phyloP scores from a whole-genome alignment of 2,888 invertebrate genomes.

The Ctenicera cuprea region DNA sequence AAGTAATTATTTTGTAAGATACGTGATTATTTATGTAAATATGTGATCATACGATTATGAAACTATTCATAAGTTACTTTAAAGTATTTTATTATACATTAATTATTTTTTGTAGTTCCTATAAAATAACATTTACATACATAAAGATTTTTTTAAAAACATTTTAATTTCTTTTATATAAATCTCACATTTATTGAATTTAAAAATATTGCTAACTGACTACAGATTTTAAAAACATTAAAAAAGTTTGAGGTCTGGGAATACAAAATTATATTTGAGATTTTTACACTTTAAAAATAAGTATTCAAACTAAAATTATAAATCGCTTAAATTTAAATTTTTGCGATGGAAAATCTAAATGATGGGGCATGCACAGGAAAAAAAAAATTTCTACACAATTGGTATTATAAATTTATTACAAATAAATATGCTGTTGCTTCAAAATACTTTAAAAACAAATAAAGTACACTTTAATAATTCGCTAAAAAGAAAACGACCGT shows the following conservation, averaged over 20 bases:
- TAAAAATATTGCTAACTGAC: too few relatives aligned
- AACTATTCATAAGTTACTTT: background rate
- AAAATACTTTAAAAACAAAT: background rate
- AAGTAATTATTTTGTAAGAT: background rate
- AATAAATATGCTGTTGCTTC: too few relatives aligned
- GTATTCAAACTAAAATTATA: too few relatives aligned
- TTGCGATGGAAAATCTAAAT: too few relatives aligned
- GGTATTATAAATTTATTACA: too few relatives aligned
- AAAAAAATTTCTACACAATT: too few relatives aligned
- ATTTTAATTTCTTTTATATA: background rate
- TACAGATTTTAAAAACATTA: too few relatives aligned
- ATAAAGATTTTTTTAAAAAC: background rate
- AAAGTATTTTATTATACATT: background rate
- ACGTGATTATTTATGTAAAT: background rate
- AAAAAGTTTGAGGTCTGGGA: too few relatives aligned
- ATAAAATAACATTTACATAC: background rate
- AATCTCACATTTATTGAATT: background rate
- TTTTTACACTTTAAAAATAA: too few relatives aligned
- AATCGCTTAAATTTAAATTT: too few relatives aligned
- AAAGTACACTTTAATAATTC: slow-evolving; percentile 2
- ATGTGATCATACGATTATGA: slow-evolving; percentile 13
- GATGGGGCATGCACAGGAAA: too few relatives aligned
- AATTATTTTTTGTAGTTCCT: slow-evolving; percentile 13
- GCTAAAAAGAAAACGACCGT: background rate
- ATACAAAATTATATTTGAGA: too few relatives aligned